Conservation (phyloP, 2,113 vertebrate genomes). For the Forbesichthys agassizii region DNA sequence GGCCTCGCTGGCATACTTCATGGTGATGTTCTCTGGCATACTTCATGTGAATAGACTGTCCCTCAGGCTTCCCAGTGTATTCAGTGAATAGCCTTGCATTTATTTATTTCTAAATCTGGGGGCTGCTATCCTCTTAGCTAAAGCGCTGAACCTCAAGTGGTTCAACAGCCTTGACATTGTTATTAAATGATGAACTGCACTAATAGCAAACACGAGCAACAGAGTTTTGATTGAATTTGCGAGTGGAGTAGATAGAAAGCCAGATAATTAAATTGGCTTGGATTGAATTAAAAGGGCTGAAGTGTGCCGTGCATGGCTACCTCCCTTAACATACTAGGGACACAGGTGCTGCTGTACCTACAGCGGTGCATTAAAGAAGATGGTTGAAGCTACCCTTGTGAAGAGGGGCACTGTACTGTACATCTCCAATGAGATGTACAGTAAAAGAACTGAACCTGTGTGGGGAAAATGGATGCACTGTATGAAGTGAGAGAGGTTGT, state of each 20-base stretch:
- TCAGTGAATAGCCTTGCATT: constrained; percentile 36
- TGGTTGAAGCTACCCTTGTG: neutral
- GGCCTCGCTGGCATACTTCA: constrained; percentile 46
- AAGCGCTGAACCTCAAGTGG: constrained; percentile 55
- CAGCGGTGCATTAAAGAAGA: neutral
- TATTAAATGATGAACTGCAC: constrained; percentile 61
- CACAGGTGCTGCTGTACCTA: neutral
- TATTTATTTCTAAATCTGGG: constrained; percentile 27
- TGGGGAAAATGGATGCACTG: too few relatives aligned
- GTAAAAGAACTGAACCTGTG: too few relatives aligned
- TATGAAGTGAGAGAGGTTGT: too few relatives aligned
- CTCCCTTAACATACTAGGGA: neutral
- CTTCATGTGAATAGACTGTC: constrained; percentile 38
- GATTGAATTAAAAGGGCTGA: constrained; percentile 26
- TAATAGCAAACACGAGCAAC: constrained; percentile 36
- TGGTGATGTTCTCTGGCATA: constrained; percentile 38
- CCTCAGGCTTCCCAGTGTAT: constrained; percentile 38
- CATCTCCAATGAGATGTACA: too few relatives aligned
- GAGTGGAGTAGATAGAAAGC: constrained; percentile 37
- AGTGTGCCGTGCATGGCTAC: neutral
- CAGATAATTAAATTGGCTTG: constrained; percentile 1
- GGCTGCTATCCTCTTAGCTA: constrained; percentile 29
- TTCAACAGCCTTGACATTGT: constrained; percentile 59
- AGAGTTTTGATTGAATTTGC: constrained; percentile 54
- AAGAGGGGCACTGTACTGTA: neutral